Percentiles rank a stretch among this genome's conserved stretches.
phyloP scores from a whole-genome alignment of 2,113 vertebrate genomes.

The Benitochromis conjunctus region DNA sequence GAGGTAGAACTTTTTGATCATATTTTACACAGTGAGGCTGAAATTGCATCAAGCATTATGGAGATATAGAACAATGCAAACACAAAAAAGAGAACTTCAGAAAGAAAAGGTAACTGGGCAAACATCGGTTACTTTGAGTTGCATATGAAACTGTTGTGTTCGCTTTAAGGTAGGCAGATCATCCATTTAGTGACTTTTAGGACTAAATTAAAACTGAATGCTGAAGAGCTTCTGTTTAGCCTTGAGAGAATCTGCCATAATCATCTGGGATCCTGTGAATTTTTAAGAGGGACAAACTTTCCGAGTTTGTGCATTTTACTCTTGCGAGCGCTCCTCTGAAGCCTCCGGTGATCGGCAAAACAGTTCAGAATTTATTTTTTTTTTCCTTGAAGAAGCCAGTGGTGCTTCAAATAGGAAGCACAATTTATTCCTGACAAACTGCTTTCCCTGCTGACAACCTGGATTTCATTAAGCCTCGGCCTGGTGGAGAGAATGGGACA shows the following conservation, averaged over 20 bases:
- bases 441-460: constrained; percentile 44
- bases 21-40: rapidly evolving
- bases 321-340: background rate
- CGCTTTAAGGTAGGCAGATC: background rate
- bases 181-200: background rate
- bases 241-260: background rate
- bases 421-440: constrained; percentile 51
- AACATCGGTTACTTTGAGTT: background rate
- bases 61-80: background rate
- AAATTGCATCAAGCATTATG: background rate
- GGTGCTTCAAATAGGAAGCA: constrained; percentile 37
- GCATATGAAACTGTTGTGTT: background rate
- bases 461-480: constrained; percentile 51
- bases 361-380: background rate
- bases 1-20: rapidly evolving
- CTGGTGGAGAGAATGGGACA: constrained; percentile 25
- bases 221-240: background rate
- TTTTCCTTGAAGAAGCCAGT: background rate
- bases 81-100: background rate
- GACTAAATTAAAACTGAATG: background rate
- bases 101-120: background rate
- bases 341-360: background rate
- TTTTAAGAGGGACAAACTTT: background rate
- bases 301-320: background rate
- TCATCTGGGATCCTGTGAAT: background rate